Evolutionary conservation across 2,797 vertebrate genomes (phyloP), one percentile per base, ranked within the genome.

Genomic region (Platyrinchus mystaceus): DNA sequence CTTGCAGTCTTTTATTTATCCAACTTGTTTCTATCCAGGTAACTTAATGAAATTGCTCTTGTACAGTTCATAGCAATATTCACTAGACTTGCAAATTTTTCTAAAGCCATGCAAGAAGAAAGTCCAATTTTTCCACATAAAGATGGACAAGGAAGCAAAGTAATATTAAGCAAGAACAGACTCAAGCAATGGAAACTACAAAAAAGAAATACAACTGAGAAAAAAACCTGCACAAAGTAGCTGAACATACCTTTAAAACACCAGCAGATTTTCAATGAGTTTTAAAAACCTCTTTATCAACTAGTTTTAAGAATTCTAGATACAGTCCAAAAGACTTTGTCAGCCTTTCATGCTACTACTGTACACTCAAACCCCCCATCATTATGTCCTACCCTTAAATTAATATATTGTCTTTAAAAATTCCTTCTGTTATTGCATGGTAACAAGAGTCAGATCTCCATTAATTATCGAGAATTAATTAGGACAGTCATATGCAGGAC

Each of bases 31-130:
- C 55, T 90, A 37, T 58, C 37, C 21, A 60, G 52, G 23, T 49
- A 43, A 76, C 52, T 84, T 47, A 82, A 85, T 63, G 5, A 74
- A 83, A 92, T 68, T 68, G 4, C 41, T 90, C 13, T 62, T 50
- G 14, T 44, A 26, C 22, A 50, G 14, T 64, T 75, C 17, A 62
- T 19, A 81, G 24, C 24, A 78, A 88, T 68, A 89, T 53, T 66
- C 47, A 47, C 87, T 75, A 87, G 59, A 79, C 50, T 52, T 80
- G 37, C 11, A 84, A 49, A 71, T 68, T 95, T 77, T 89, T 75
- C 82, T 70, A 84, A 79, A 82, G 41, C 11, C 23, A 69, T 8
- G 23, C 19, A 74, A 95, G 77, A 84, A 93, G 18, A 5, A 70
- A 86, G 37, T 64, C 17, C 8, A 76, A 20, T 49, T 94, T 87